Base-by-base conservation (phyloP, 2,113 vertebrate species). In the Oreochromis tanganicae region DNA sequence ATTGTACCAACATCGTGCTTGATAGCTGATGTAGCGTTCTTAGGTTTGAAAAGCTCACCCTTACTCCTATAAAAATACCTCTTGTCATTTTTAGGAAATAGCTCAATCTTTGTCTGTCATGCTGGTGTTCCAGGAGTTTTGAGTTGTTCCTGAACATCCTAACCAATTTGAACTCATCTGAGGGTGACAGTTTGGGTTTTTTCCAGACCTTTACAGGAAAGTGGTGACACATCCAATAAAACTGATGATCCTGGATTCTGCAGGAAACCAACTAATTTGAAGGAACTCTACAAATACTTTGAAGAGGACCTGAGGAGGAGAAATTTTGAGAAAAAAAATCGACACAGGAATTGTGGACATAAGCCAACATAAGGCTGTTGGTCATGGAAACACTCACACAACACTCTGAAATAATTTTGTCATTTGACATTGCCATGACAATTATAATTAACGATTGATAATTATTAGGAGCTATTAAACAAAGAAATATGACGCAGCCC, bases 241-340 rank as follows among this genome's bases (percentile, higher is more conserved):
- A 68, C 34, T 5, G 19, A 68, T 21, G 6, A 41, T 68, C 63
- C 19, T 21, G 36, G 63, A 68, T 41, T 68, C 19, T 41, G 19
- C 63, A 41, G 63, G 63, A 68, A 41, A 68, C 63, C 63, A 68
- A 41, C 36, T 41, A 4, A 41, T 68, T 68, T 68, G 19, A 68
- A 13, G 17, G 34, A 66, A n/a, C 32, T 1, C 57, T 61, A 32
- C 5, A 2, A 61, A 63, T 36, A 36, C 11, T 68, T 38, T 38
- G 34, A 38, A 68, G 63, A 68, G 17, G 34, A 68, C 34, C 19
- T 8, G 34, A n/a, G 19, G 11, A 5, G 38, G 66, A 27, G n/a
- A 43, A 0, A 43, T 27, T 43, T 14, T 24, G 66, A 36, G 4
- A 66, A 66, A 66, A 4, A 1, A 16, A 68, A 43, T 16, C 5